A percentile compares a stretch with the other conserved stretches of the same genome.
phyloP scores from a whole-genome alignment of 2,888 invertebrate species.

The Euproctis similis region DNA sequence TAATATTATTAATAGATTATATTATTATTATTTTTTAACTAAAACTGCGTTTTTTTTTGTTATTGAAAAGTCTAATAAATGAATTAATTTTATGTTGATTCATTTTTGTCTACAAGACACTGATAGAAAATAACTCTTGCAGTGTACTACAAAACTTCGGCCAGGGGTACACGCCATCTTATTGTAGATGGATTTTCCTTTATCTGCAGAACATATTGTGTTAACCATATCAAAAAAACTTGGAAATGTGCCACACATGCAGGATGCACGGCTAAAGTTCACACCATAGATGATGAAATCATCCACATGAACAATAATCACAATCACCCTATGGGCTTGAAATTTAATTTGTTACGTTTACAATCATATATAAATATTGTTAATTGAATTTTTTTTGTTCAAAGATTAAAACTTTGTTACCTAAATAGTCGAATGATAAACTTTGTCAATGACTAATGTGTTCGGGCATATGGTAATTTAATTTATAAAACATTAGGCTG shows the following conservation, averaged over 20 bases:
- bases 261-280: conserved; percentile 50
- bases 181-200: conserved; percentile 48
- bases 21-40: too few species aligned
- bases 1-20: too few species aligned
- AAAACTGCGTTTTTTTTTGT: too few species aligned
- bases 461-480: too few species aligned
- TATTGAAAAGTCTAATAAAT: too few species aligned
- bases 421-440: too few species aligned
- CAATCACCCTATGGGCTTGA: conserved; percentile 28
- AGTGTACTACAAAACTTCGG: conserved; percentile 49
- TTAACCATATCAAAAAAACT: conserved; percentile 44
- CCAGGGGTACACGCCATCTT: conserved; percentile 45
- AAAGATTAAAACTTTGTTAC: too few species aligned
- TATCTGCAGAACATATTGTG: conserved; percentile 49
- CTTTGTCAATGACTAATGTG: too few species aligned
- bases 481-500: too few species aligned
- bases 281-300: conserved; percentile 44
- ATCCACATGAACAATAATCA: conserved; percentile 40
- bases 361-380: conserved; percentile 13
- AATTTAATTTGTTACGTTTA: conserved; percentile 17
- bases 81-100: too few species aligned
- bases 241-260: conserved; percentile 47
- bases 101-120: background rate
- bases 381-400: conserved; percentile 4
- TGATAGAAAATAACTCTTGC: conserved; percentile 22